phyloP scores from a whole-genome alignment of 1,140 invertebrate genomes.

The Calycopis cecrops region DNA sequence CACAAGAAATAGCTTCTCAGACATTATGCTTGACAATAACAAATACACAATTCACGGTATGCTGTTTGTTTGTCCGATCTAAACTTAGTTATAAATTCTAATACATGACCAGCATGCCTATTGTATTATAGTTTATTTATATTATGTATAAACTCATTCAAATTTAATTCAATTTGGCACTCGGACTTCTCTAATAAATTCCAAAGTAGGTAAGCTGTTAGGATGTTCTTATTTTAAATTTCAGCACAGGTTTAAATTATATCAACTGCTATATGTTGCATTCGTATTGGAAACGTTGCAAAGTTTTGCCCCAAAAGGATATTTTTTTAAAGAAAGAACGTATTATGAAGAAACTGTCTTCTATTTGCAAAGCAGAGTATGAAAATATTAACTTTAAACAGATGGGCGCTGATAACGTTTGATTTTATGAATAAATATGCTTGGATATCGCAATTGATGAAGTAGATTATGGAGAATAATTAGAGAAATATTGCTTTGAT shows the following conservation, averaged over 20 bases:
- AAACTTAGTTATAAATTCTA: background rate
- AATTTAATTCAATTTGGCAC: constrained; percentile 3
- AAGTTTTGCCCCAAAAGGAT: too few relatives aligned
- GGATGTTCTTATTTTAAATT: constrained; percentile 5
- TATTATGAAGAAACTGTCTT: too few relatives aligned
- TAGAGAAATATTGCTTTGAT: constrained; percentile 2
- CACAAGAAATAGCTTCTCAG: constrained; percentile 7
- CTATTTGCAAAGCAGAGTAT: too few relatives aligned
- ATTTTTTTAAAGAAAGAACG: too few relatives aligned
- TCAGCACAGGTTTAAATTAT: constrained; percentile 7
- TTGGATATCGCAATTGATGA: background rate
- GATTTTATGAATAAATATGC: too few relatives aligned
- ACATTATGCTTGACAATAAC: constrained; percentile 6
- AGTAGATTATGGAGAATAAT: constrained; percentile 1
- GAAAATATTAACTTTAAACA: too few relatives aligned
- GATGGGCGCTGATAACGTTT: too few relatives aligned
- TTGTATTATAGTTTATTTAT: constrained; percentile 2
- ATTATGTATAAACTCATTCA: background rate
- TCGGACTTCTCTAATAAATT: constrained; percentile 2
- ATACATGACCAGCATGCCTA: constrained; percentile 8
- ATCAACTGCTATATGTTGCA: too few relatives aligned
- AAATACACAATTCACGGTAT: constrained; percentile 4
- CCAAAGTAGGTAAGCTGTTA: background rate
- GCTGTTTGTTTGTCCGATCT: constrained; percentile 5
- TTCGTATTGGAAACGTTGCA: too few relatives aligned